Evolutionary conservation across 2,113 vertebrate species (phyloP).

Genomic region (Perca schrenkii): DNA sequence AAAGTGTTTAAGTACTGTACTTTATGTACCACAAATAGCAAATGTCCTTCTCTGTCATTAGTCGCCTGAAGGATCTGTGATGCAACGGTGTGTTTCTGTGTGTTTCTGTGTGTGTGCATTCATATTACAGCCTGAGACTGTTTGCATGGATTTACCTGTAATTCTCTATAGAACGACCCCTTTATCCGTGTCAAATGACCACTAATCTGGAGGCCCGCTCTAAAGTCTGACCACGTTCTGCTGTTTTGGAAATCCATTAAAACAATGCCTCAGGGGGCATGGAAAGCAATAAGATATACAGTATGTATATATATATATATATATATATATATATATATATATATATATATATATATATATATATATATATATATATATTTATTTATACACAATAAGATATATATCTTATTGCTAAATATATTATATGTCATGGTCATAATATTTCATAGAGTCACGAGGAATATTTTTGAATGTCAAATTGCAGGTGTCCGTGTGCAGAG

Average conservation of each 20-base stretch:
- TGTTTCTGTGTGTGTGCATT: slow-evolving; percentile 23
- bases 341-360: too few relatives aligned
- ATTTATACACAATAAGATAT: too few relatives aligned
- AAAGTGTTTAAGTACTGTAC: not conserved
- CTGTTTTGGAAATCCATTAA: slow-evolving; percentile 3
- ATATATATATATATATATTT: too few relatives aligned
- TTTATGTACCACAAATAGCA: not conserved
- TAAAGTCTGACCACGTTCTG: slow-evolving; percentile 22
- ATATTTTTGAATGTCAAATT: not conserved
- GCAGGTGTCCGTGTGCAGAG: not conserved
- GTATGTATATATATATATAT: too few relatives aligned
- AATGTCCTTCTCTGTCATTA: not conserved
- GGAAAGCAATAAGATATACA: not conserved
- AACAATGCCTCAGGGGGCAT: not conserved
- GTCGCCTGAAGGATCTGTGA: slow-evolving; percentile 4
- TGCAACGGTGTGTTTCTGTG: slow-evolving; percentile 6
- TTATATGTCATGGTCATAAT: too few relatives aligned
- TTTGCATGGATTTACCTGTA: slow-evolving; percentile 62
- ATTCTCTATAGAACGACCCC: slow-evolving; percentile 59
- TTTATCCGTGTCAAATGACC: slow-evolving; percentile 71
- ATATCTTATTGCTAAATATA: too few relatives aligned
- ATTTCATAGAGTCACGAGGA: not conserved
- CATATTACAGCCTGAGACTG: slow-evolving; percentile 6
- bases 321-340: too few relatives aligned
- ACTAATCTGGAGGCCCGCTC: slow-evolving; percentile 55